Conservation (phyloP, 2,888 invertebrate genomes). For the Carpatolechia fugitivella region DNA sequence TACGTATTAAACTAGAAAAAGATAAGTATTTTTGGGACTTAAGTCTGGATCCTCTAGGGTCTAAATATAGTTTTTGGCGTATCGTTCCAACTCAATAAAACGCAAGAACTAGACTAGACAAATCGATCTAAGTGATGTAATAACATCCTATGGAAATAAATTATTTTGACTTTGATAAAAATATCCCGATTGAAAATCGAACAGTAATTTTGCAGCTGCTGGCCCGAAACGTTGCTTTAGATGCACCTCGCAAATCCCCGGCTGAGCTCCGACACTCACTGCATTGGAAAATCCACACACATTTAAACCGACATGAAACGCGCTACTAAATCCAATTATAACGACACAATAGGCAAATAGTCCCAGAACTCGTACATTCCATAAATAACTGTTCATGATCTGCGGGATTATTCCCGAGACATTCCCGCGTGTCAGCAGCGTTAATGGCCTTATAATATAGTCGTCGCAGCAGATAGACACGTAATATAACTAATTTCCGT, state of each 20-base stretch:
- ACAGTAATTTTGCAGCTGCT: constrained; percentile 44
- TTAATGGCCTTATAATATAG: constrained; percentile 54
- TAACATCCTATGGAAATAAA: no score
- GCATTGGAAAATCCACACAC: constrained; percentile 5
- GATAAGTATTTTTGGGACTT: no score
- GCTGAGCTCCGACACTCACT: constrained; percentile 1
- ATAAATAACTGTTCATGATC: constrained; percentile 9
- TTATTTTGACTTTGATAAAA: constrained; percentile 38
- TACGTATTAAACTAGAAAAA: no score
- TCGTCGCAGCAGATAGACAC: constrained; percentile 42
- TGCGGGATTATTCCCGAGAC: constrained; percentile 28
- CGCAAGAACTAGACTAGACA: constrained; percentile 19
- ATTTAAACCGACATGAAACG: background rate
- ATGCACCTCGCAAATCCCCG: constrained; percentile 26
- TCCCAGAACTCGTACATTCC: constrained; percentile 1
- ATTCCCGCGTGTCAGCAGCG: constrained; percentile 36
- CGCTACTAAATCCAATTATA: background rate
- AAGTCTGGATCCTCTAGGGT: no score
- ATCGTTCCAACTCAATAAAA: constrained; percentile 18
- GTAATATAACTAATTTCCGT: constrained; percentile 61
- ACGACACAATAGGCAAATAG: background rate
- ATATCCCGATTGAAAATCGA: constrained; percentile 50
- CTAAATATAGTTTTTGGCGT: constrained; percentile 20
- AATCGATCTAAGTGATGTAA: no score
- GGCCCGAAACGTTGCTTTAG: constrained; percentile 32